Percentiles rank a stretch among this genome's conserved stretches.
These are phyloP conservation scores for Xiphophorus birchmanni DNA, from an alignment of 2,797 vertebrate genomes.

Conservation along the genomic window DNA sequence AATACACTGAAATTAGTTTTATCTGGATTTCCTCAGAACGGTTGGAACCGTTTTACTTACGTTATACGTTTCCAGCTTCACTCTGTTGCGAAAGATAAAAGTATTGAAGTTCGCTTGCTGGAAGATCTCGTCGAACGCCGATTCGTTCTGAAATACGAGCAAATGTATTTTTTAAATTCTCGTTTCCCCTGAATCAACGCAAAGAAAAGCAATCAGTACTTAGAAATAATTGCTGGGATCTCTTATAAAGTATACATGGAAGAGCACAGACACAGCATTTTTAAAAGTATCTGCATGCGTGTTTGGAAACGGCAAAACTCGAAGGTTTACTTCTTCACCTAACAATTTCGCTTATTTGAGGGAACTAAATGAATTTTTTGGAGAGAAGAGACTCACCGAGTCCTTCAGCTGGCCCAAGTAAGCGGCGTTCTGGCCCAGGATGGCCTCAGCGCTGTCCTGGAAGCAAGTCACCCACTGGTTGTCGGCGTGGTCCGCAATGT, in stretches of 20 bases:
- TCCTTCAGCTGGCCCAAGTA: slow-evolving; percentile 95
- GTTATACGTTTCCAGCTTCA: slow-evolving; percentile 96
- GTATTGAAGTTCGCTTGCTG: slow-evolving; percentile 93
- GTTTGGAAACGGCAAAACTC: slow-evolving; percentile 6
- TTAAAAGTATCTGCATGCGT: background rate
- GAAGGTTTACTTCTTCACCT: slow-evolving; percentile 19
- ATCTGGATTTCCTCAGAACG: background rate
- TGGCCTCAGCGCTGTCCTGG: slow-evolving; percentile 92
- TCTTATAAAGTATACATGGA: slow-evolving; percentile 25
- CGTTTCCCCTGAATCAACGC: background rate
- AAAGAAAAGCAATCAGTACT: slow-evolving; percentile 16
- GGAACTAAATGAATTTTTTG: slow-evolving; percentile 41
- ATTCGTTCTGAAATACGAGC: slow-evolving; percentile 85
- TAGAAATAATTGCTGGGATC: slow-evolving; percentile 15
- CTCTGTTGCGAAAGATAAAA: slow-evolving; percentile 88
- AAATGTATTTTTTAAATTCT: background rate
- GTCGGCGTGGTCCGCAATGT: slow-evolving; percentile 91
- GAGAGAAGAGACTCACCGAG: slow-evolving; percentile 80
- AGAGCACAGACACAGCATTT: slow-evolving; percentile 2
- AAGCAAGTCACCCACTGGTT: slow-evolving; percentile 99
- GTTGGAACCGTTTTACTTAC: slow-evolving; percentile 81
- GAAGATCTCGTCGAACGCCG: slow-evolving; percentile 92
- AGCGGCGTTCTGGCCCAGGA: slow-evolving; percentile 90
- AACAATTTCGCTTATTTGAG: slow-evolving; percentile 32
- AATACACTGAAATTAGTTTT: background rate